These are phyloP conservation scores for Nyctalus aviator DNA, from an alignment of 2,797 vertebrate species.

Conservation along the genomic window DNA sequence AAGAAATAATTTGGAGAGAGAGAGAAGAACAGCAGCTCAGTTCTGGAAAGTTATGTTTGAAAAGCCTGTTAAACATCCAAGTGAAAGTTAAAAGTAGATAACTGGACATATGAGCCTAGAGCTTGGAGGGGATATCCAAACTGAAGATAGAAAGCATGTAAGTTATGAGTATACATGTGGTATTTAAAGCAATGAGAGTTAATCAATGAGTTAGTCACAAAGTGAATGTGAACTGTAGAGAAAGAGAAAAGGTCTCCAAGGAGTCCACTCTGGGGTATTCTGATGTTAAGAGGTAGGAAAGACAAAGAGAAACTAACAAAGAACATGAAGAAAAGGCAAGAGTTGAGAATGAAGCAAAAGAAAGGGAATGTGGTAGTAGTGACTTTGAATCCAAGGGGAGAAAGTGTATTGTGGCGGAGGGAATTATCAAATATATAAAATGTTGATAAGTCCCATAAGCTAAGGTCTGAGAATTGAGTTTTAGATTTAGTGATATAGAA, in stretches of 20 bases:
- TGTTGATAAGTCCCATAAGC: not conserved
- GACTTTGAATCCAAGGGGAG: not conserved
- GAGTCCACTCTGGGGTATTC: not conserved
- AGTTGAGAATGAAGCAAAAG: not conserved
- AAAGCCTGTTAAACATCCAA: not conserved
- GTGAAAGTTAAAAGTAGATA: not conserved
- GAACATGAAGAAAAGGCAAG: not conserved
- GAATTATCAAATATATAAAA: not conserved
- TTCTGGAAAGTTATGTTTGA: not conserved
- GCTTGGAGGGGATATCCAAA: not conserved
- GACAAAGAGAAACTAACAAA: not conserved
- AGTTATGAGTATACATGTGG: not conserved
- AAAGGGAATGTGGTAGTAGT: not conserved
- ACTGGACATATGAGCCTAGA: not conserved
- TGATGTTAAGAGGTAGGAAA: not conserved
- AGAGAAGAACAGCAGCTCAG: not conserved
- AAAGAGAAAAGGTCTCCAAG: not conserved
- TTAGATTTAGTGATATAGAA: not conserved
- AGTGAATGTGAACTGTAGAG: not conserved
- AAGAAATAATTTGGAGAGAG: not conserved
- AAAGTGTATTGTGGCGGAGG: not conserved
- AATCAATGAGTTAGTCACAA: not conserved
- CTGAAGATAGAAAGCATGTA: not conserved
- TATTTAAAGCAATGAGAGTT: not conserved
- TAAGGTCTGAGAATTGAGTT: not conserved